These are phyloP conservation scores for Ranitomeya variabilis DNA, from an alignment of 2,113 vertebrate genomes.

Conservation along the genomic window DNA sequence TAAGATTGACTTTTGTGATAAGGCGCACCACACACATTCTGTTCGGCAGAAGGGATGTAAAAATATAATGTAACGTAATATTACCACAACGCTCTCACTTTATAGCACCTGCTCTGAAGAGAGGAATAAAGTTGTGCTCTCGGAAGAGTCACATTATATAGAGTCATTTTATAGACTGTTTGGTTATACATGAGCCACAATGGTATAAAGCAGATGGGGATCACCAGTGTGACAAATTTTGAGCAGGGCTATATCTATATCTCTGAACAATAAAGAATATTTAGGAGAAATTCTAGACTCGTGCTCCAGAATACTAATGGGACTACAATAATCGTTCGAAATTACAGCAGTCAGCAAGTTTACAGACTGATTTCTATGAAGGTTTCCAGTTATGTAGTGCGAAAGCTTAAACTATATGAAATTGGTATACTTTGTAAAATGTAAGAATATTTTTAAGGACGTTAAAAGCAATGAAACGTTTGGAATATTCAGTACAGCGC, in stretches of 20 bases:
- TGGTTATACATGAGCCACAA: background rate
- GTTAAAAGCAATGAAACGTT: background rate
- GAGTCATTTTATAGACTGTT: background rate
- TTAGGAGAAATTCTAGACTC: background rate
- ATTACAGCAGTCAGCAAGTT: conserved; percentile 16
- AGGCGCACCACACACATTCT: conserved; percentile 23
- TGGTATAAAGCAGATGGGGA: conserved; percentile 20
- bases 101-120: background rate
- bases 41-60: background rate
- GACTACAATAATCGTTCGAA: conserved; percentile 6
- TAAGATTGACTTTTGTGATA: conserved; percentile 5
- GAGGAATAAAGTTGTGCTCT: background rate
- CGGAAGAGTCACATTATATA: background rate
- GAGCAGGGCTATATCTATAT: background rate
- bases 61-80: background rate
- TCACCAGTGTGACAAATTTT: conserved; percentile 14
- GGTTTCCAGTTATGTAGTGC: background rate
- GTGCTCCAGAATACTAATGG: background rate
- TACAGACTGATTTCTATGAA: conserved; percentile 4
- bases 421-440: conserved; percentile 7
- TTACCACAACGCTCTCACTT: background rate
- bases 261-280: background rate
- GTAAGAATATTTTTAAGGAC: background rate
- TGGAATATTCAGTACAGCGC: background rate
- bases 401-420: conserved; percentile 4